Percentiles rank a stretch among this genome's conserved stretches.
These are phyloP conservation scores for Napeogenes inachia DNA, from an alignment of 2,888 invertebrate species.

Conservation along the genomic window DNA sequence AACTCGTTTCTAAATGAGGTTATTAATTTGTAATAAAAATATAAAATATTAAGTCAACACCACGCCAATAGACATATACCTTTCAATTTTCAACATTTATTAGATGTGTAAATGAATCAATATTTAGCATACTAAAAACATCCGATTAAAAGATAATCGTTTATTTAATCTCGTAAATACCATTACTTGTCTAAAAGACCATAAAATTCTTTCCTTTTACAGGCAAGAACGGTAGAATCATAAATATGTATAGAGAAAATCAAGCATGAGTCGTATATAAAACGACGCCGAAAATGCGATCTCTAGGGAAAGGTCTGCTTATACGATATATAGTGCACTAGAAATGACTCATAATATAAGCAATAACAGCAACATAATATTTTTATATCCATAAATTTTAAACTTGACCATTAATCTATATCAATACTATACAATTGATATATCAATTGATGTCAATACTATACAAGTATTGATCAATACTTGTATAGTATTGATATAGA, in stretches of 20 bases:
- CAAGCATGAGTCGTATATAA: slow-evolving; percentile 76
- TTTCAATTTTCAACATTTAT: no score
- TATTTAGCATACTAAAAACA: no score
- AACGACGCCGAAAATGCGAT: slow-evolving; percentile 73
- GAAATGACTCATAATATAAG: slow-evolving; percentile 26
- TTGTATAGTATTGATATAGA: no score
- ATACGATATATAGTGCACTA: slow-evolving; percentile 24
- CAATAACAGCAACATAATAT: background rate
- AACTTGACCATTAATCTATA: no score
- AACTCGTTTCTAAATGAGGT: no score
- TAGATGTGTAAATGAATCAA: no score
- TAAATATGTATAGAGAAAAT: slow-evolving; percentile 76
- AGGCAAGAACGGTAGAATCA: slow-evolving; percentile 58
- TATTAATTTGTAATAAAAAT: no score
- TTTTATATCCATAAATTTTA: background rate
- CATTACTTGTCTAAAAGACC: slow-evolving; percentile 63
- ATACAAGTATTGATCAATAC: no score
- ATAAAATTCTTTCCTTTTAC: slow-evolving; percentile 64
- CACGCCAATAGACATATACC: no score
- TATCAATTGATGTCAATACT: no score
- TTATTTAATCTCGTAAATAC: slow-evolving; percentile 25
- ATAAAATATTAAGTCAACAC: no score
- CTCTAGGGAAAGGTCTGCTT: slow-evolving; percentile 58
- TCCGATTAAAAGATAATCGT: background rate
- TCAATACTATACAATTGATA: background rate